A percentile compares a stretch with the other conserved stretches of the same genome.
phyloP scores from a whole-genome alignment of 2,888 invertebrate species.

The Rhingia campestris region DNA sequence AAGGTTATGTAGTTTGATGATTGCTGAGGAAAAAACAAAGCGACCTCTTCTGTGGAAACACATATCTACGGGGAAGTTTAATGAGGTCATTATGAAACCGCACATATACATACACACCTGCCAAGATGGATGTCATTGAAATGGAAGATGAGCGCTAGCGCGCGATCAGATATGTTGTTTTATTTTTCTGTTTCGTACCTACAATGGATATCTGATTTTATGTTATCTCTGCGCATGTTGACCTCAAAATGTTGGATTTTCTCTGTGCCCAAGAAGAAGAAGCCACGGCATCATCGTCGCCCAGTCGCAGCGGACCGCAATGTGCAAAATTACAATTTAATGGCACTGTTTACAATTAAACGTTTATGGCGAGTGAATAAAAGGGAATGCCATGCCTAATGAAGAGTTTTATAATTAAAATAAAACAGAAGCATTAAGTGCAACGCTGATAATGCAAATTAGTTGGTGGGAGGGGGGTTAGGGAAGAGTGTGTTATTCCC shows the following conservation, averaged over 20 bases:
- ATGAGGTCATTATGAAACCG: constrained; percentile 71
- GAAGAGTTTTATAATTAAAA: constrained; percentile 71
- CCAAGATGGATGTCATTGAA: constrained; percentile 66
- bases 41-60: constrained; percentile 39
- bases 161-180: constrained; percentile 63
- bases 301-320: constrained; percentile 7
- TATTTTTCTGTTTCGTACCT: not conserved
- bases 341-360: constrained; percentile 71
- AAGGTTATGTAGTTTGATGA: constrained; percentile 69
- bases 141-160: constrained; percentile 47
- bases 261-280: constrained; percentile 24
- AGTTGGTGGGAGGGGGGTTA: constrained; percentile 18
- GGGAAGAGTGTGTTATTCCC: constrained; percentile 23
- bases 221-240: constrained; percentile 60
- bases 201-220: constrained; percentile 56
- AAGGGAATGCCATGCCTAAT: constrained; percentile 71
- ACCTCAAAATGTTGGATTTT: constrained; percentile 57
- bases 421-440: constrained; percentile 74
- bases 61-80: constrained; percentile 46
- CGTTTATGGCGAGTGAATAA: constrained; percentile 64
- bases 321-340: constrained; percentile 72
- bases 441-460: constrained; percentile 67
- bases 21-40: constrained; percentile 37
- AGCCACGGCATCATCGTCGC: constrained; percentile 3
- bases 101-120: constrained; percentile 18